Evolutionary conservation across 1,140 invertebrate species (phyloP).

Genomic region (Mesaphorura yosii): DNA sequence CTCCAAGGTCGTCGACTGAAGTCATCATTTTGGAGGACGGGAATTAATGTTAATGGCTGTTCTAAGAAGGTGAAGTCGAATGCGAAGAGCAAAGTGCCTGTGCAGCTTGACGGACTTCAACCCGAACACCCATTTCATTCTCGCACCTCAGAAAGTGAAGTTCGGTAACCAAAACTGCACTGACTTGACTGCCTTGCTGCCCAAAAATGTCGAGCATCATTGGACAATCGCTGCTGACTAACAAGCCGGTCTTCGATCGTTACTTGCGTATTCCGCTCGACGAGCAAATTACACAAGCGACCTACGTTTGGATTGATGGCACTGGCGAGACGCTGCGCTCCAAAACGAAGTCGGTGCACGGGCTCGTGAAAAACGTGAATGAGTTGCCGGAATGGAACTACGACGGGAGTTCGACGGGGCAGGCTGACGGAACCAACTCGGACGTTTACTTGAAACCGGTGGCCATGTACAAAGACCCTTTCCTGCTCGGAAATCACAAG

Average conservation of each 20-base stretch:
- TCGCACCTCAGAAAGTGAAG: no score
- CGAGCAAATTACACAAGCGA: conserved; percentile 62
- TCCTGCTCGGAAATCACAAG: conserved; percentile 43
- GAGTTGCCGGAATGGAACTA: conserved; percentile 56
- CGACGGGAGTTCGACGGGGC: conserved; percentile 45
- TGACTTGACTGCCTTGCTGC: no score
- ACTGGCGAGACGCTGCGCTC: conserved; percentile 41
- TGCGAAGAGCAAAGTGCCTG: no score
- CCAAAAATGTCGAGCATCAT: no score
- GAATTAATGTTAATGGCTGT: no score
- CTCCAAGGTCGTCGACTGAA: no score
- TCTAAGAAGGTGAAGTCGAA: no score
- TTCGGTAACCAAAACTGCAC: no score
- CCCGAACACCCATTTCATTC: no score
- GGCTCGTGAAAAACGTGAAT: conserved; percentile 8
- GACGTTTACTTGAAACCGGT: conserved; percentile 39
- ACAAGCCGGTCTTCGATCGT: conserved; percentile 57
- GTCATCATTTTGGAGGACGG: no score
- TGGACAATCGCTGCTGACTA: no score
- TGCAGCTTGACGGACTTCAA: no score
- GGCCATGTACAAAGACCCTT: conserved; percentile 50
- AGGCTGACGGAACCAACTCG: conserved; percentile 23
- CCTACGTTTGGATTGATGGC: conserved; percentile 94
- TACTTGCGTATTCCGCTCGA: conserved; percentile 65
- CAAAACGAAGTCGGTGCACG: conserved; percentile 21